A percentile compares a stretch with the other conserved stretches of the same genome.
These are phyloP conservation scores for Protobothrops flavoviridis DNA, from an alignment of 2,113 vertebrate species.

Conservation along the genomic window DNA sequence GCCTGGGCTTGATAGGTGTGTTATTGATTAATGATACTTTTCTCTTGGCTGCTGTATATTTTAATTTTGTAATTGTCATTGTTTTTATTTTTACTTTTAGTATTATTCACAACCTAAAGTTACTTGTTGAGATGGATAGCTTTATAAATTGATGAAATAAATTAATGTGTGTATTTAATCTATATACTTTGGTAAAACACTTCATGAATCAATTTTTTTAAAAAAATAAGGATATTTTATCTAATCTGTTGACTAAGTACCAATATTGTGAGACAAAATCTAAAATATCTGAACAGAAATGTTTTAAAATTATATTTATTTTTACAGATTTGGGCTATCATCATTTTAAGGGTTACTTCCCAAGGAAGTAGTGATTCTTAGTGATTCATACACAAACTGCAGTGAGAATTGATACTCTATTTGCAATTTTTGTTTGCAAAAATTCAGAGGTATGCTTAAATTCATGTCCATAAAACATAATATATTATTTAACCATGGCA, in stretches of 20 bases:
- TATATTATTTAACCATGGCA: neutral
- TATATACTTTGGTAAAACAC: neutral
- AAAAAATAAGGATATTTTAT: neutral
- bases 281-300: neutral
- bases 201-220: neutral
- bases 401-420: neutral
- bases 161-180: neutral
- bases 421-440: neutral
- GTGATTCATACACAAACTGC: neutral
- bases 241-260: neutral
- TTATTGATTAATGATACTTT: neutral
- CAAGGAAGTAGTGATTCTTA: neutral
- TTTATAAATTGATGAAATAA: neutral
- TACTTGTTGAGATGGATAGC: neutral
- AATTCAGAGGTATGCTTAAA: neutral
- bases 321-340: neutral
- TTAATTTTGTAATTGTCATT: neutral
- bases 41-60: neutral
- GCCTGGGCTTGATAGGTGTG: neutral
- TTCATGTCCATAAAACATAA: neutral
- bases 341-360: neutral
- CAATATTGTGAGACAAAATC: neutral
- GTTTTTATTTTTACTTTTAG: neutral
- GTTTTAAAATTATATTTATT: neutral
- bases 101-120: neutral